Evolutionary conservation across 2,888 invertebrate species (phyloP), one percentile per base, ranked within the genome.

Genomic region (Diaperis boleti): DNA sequence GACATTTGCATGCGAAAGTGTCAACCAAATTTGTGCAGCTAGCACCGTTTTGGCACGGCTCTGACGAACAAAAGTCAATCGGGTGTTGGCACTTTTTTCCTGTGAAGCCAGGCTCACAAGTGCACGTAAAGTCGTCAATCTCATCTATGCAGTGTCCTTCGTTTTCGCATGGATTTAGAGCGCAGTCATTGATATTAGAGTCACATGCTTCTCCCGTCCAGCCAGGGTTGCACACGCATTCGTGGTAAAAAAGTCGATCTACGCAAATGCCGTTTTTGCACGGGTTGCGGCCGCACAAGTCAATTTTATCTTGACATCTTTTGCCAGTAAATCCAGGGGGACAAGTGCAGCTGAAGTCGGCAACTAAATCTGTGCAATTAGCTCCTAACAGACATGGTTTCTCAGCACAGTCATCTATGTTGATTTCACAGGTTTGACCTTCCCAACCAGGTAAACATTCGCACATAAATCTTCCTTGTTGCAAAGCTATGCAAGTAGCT

Each of bases 371-470:
- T 0, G 96, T 95, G 79, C 98, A 98, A 70, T 92, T 92, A 0
- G 96, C 91, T 1, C 92, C 94, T 17, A 98, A 83, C 0, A 96
- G 85, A 78, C 96, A 96, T 17, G 97, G 97, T 69, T 90, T 90
- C 79, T 96, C 96, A 3, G 93, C 90, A 79, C 97, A 98, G 77
- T 98, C 97, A 76, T 98, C 92, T 66, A 89, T 93, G 77, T 96
- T 95, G n/a, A 86, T 86, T 78, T 96, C 95, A 80, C 99, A 99
- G 64, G 92, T 90, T 72, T 94, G 92, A 62, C 99, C 99, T 79
- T 96, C 95, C 98, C 98, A 99, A 33, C 99, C 99, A 13, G 95
- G 92, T 54, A 94, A 84, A 80, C 99, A 99, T 79, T 96, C 94
- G 79, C 99, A 99, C 80, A 93, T 92, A 81, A 92, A 97, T 70